Conservation (phyloP, 2,888 invertebrate species). For the Drosophila macrothrix region DNA sequence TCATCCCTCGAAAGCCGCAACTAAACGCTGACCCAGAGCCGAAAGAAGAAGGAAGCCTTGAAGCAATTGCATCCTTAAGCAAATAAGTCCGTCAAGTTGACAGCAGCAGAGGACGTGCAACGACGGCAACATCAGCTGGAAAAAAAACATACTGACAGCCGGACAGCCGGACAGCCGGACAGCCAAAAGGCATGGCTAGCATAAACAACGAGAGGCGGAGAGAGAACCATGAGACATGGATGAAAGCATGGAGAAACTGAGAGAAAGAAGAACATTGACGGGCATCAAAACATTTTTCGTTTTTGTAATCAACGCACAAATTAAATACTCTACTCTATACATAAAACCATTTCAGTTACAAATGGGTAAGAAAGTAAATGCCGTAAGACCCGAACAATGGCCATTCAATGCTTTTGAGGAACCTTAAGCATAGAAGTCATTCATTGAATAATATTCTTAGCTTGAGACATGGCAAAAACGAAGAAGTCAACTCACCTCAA, state of each 20-base stretch:
- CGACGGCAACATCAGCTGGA: constrained; percentile 28
- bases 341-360: neutral
- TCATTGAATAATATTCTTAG: neutral
- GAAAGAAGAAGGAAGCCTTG: constrained; percentile 22
- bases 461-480: neutral
- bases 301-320: constrained; percentile 2
- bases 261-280: neutral
- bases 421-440: neutral
- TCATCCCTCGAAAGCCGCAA: constrained; percentile 5
- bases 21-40: constrained; percentile 61
- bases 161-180: neutral
- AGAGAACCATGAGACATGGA: too few species aligned
- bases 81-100: constrained; percentile 62
- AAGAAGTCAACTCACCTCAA: neutral
- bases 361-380: neutral
- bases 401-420: neutral
- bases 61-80: constrained; percentile 60
- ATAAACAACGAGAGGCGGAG: neutral
- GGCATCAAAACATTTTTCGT: constrained; percentile 10
- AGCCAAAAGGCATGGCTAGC: constrained; percentile 12
- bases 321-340: constrained; percentile 15
- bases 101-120: constrained; percentile 38
- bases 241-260: neutral
- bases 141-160: constrained; percentile 3
- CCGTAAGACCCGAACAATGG: neutral